These are phyloP conservation scores for Lobophora halterata DNA, from an alignment of 2,888 invertebrate species.

Conservation along the genomic window DNA sequence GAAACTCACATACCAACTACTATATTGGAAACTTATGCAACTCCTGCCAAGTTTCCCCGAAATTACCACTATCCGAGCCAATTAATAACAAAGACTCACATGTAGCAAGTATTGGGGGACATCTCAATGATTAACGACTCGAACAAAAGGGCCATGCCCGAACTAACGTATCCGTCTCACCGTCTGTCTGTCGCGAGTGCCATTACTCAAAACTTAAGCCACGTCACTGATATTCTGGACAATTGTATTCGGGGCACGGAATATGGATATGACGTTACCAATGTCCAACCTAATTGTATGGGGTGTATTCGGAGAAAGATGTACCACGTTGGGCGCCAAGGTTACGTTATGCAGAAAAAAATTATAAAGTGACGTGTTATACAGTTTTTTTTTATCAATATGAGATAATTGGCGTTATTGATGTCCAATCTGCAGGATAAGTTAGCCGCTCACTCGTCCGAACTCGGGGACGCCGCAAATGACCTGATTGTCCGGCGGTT, in stretches of 20 bases:
- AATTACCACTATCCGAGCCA: conserved; percentile 25
- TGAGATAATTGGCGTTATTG: no score
- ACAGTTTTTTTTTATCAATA: no score
- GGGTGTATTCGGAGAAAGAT: conserved; percentile 15
- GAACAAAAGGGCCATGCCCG: conserved; percentile 29
- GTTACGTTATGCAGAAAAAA: no score
- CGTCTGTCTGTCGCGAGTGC: conserved; percentile 41
- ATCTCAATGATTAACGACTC: conserved; percentile 33
- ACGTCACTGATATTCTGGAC: conserved; percentile 56
- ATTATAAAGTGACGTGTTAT: no score
- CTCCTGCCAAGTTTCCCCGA: conserved; percentile 15
- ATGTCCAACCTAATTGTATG: conserved; percentile 20
- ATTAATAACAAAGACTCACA: conserved; percentile 33
- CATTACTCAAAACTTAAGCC: conserved; percentile 55
- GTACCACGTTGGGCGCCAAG: conserved; percentile 17
- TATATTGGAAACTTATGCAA: conserved; percentile 1
- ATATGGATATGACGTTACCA: conserved; percentile 38
- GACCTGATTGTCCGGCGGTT: no score
- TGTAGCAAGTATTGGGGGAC: conserved; percentile 32
- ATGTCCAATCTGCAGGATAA: no score
- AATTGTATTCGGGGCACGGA: conserved; percentile 44
- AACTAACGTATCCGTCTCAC: conserved; percentile 35
- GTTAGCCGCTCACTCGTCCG: no score
- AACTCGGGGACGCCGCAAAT: no score
- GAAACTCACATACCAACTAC: no score